A percentile compares a stretch with the other conserved stretches of the same genome.
These are phyloP conservation scores for Drosophila paucipuncta DNA, from an alignment of 2,888 invertebrate genomes.

Conservation along the genomic window DNA sequence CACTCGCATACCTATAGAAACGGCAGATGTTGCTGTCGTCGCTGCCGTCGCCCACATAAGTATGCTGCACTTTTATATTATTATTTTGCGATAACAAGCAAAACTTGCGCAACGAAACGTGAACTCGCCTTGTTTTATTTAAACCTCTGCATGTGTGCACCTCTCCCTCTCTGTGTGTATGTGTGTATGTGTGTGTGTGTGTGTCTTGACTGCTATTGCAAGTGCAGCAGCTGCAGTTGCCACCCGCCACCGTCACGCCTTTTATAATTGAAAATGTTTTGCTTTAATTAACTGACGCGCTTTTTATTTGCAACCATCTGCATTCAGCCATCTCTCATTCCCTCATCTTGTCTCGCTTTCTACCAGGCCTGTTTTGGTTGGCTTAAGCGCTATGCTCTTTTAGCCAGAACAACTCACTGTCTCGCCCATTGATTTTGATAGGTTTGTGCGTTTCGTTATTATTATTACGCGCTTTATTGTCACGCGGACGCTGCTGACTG, in stretches of 20 bases:
- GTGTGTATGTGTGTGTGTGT: constrained; percentile 5
- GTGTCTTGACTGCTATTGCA: constrained; percentile 33
- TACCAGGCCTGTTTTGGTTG: constrained; percentile 10
- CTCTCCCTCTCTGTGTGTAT: background rate
- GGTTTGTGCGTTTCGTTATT: constrained; percentile 48
- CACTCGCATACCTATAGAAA: constrained; percentile 53
- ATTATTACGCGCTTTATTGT: constrained; percentile 79
- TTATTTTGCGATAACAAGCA: constrained; percentile 51
- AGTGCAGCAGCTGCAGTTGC: constrained; percentile 27
- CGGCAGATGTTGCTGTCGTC: constrained; percentile 41
- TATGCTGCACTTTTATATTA: constrained; percentile 55
- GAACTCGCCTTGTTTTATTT: constrained; percentile 48
- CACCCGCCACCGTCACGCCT: constrained; percentile 17
- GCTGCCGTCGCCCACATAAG: constrained; percentile 59
- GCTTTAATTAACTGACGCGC: constrained; percentile 80
- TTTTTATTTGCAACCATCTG: constrained; percentile 58
- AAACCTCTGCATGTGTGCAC: constrained; percentile 11
- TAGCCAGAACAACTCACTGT: constrained; percentile 13
- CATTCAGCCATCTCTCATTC: background rate
- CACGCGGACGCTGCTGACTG: constrained; percentile 57
- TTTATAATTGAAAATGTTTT: constrained; percentile 82
- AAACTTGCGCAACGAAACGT: constrained; percentile 60
- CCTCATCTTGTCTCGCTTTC: background rate
- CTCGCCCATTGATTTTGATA: constrained; percentile 60
- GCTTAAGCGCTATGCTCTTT: constrained; percentile 23